phyloP scores from a whole-genome alignment of 1,140 invertebrate species.

The Plutomurus gul region DNA sequence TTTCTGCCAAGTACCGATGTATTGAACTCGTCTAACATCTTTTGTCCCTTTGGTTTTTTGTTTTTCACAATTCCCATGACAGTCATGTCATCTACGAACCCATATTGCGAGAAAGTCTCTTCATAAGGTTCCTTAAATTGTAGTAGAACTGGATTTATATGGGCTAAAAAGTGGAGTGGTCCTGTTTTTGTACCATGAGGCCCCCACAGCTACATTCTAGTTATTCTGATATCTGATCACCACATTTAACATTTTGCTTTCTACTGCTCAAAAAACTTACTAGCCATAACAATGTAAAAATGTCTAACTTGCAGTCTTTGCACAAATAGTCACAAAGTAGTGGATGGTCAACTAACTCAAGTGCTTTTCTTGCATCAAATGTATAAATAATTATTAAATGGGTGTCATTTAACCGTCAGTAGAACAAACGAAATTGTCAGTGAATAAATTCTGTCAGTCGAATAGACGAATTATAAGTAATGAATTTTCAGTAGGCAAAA shows the following conservation, averaged over 20 bases:
- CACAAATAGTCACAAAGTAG: background rate
- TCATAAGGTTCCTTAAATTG: background rate
- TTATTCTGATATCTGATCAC: too few relatives aligned
- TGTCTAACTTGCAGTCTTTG: background rate
- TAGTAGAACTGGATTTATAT: background rate
- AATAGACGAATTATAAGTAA: too few relatives aligned
- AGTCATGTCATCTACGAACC: background rate
- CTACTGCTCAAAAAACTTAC: background rate
- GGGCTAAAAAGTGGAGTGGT: background rate
- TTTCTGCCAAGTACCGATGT: too few relatives aligned
- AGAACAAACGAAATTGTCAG: too few relatives aligned
- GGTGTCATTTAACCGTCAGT: too few relatives aligned
- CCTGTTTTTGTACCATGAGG: background rate
- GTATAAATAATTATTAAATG: background rate
- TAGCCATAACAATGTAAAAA: background rate
- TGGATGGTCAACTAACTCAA: background rate
- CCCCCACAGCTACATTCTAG: too few relatives aligned
- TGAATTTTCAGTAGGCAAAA: too few relatives aligned
- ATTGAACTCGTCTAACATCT: background rate
- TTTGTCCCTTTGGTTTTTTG: background rate
- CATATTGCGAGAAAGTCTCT: background rate
- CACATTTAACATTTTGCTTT: background rate
- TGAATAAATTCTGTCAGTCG: too few relatives aligned
- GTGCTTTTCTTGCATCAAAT: background rate
- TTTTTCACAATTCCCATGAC: background rate